Evolutionary conservation across 2,888 invertebrate species (phyloP), one percentile per base, ranked within the genome.

Genomic region (Steromphala cineraria): DNA sequence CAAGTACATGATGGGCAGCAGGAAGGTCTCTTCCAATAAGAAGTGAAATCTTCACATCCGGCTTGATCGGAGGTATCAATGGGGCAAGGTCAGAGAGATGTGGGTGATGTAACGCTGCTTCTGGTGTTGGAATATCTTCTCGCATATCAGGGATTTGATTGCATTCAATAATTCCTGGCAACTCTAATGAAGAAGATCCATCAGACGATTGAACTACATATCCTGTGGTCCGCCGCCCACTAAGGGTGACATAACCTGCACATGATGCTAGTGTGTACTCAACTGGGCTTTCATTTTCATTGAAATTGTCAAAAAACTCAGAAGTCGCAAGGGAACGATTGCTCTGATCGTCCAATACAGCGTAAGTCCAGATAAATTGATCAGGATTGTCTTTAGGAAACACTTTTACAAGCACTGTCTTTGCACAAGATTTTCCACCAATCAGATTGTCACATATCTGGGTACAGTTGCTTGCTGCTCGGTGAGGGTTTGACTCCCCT

Each of bases 1-100:
- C 80, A 21, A 77, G 67, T 10, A 86, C 84, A 80, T 83, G 82
- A 36, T 85, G 85, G 15, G 81, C 83, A n/a, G 79, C 78, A 21
- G 55, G 52, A 15, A 81, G 31, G 75, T 86, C 84, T 46, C 83
- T 46, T 2, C 84, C 83, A 31, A 83, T 75, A 13, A 84, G 55
- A 3, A 86, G 56, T 5, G 79, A 31, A 13, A 84, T 83, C 0
- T 71, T 40, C 4, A 79, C 40, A 15, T 52, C 19, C 0, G 75
- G 36, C 19, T 83, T 78, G 1, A 80, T 21, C 4, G 46, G 55
- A n/a, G 85, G 81, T 40, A 84, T 81, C 3, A 53, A 24, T 4
- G 31, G 8, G 36, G 80, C 67, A 67, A 85, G 80, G 46, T 81
- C 78, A 13, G 7, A 17, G 8, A 85, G 56, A 74, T 85, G 83